phyloP scores from a whole-genome alignment of 2,888 invertebrate genomes.

The Glyphotaelius pellucidus region DNA sequence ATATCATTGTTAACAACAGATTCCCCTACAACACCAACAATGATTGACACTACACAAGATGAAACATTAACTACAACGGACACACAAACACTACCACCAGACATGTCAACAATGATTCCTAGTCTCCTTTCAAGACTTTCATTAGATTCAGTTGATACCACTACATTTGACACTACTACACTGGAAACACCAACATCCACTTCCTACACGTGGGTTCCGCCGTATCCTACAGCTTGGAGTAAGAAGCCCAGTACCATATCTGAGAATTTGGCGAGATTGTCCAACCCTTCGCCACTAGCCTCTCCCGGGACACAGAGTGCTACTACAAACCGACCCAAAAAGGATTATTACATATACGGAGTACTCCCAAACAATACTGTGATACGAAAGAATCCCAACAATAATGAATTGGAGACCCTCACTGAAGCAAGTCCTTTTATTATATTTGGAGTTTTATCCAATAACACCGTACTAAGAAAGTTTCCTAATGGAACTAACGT shows the following conservation, averaged over 20 bases:
- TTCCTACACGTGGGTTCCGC: slow-evolving; percentile 61
- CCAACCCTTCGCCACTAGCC: slow-evolving; percentile 66
- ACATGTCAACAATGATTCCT: slow-evolving; percentile 67
- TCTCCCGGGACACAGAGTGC: slow-evolving; percentile 64
- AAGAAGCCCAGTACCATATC: slow-evolving; percentile 47
- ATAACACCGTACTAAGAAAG: slow-evolving; percentile 87
- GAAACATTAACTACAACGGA: neutral
- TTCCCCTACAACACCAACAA: neutral
- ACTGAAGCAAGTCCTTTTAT: slow-evolving; percentile 85
- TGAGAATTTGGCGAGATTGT: slow-evolving; percentile 62
- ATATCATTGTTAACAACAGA: slow-evolving; percentile 55
- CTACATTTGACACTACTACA: slow-evolving; percentile 40
- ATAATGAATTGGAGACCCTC: slow-evolving; percentile 81
- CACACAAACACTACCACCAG: slow-evolving; percentile 56
- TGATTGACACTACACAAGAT: neutral
- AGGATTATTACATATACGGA: slow-evolving; percentile 86
- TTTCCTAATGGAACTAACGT: slow-evolving; percentile 89
- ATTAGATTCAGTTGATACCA: neutral
- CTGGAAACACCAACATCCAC: slow-evolving; percentile 58
- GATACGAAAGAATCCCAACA: slow-evolving; percentile 85
- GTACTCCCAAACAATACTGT: slow-evolving; percentile 88
- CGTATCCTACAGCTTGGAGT: slow-evolving; percentile 63
- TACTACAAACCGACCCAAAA: slow-evolving; percentile 73
- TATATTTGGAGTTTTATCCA: slow-evolving; percentile 86
- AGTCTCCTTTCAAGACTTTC: slow-evolving; percentile 54